These are phyloP conservation scores for Trichonephila clavipes DNA, from an alignment of 1,140 invertebrate genomes.

Conservation along the genomic window DNA sequence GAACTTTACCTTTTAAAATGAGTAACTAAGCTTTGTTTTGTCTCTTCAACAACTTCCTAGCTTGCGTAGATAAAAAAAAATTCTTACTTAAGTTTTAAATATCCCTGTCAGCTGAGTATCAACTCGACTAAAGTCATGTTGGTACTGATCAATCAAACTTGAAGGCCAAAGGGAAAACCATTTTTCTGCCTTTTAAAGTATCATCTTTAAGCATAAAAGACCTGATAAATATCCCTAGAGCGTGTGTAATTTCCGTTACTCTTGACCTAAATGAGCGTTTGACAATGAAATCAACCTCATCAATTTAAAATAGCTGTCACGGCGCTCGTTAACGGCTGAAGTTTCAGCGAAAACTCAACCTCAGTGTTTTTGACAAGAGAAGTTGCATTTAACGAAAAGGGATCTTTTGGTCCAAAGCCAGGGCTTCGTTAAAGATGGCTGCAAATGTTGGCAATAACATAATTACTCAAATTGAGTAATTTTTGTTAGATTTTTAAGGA, in stretches of 20 bases:
- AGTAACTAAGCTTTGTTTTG: no score
- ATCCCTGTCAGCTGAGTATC: no score
- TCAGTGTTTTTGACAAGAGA: neutral
- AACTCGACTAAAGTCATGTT: no score
- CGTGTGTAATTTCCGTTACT: neutral
- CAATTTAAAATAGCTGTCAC: slow-evolving; percentile 26
- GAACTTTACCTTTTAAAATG: no score
- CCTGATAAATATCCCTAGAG: slow-evolving; percentile 2
- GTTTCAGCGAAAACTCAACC: neutral
- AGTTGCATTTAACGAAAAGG: neutral
- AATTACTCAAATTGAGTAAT: neutral
- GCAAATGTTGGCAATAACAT: neutral
- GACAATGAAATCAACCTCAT: slow-evolving; percentile 31
- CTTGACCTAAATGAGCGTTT: slow-evolving; percentile 32
- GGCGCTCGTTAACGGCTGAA: neutral
- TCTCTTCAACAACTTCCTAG: no score
- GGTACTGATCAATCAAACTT: neutral
- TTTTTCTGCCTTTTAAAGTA: slow-evolving; percentile 2
- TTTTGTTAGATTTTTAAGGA: neutral
- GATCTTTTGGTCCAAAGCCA: neutral
- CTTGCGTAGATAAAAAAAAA: no score
- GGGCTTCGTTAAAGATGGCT: neutral
- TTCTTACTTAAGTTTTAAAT: no score
- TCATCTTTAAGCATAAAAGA: neutral
- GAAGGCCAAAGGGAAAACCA: neutral